Percentiles rank a stretch among this genome's conserved stretches.
phyloP scores from a whole-genome alignment of 2,888 invertebrate genomes.

The Lycaena phlaeas region DNA sequence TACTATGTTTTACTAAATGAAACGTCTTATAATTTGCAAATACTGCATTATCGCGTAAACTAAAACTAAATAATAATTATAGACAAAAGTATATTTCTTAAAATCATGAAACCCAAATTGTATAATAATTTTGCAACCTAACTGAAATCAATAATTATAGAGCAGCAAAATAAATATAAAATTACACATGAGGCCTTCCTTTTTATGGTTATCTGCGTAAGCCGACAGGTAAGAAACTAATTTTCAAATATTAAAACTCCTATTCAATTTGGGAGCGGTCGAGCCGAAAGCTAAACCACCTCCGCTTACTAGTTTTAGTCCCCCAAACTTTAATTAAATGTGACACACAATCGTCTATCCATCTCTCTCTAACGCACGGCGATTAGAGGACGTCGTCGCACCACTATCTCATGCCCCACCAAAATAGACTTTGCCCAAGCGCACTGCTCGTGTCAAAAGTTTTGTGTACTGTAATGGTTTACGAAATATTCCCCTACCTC shows the following conservation, averaged over 20 bases:
- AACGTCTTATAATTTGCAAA: conserved; percentile 32
- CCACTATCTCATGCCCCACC: conserved; percentile 58
- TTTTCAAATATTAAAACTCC: conserved; percentile 73
- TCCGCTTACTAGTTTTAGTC: conserved; percentile 66
- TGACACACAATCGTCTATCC: conserved; percentile 59
- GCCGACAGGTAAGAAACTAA: conserved; percentile 71
- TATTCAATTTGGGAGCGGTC: conserved; percentile 69
- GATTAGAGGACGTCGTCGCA: conserved; percentile 40
- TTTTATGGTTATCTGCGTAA: conserved; percentile 27
- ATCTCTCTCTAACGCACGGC: conserved; percentile 45
- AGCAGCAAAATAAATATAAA: not conserved
- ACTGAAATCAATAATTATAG: too few species aligned
- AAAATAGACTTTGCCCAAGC: conserved; percentile 73
- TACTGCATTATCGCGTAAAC: not conserved
- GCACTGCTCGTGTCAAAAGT: conserved; percentile 72
- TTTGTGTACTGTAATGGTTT: conserved; percentile 67
- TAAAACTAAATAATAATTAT: not conserved
- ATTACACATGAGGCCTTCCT: not conserved
- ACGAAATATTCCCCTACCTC: conserved; percentile 72
- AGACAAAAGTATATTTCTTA: too few species aligned
- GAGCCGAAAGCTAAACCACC: conserved; percentile 71
- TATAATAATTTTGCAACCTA: too few species aligned
- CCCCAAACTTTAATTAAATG: conserved; percentile 71
- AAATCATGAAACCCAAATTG: too few species aligned
- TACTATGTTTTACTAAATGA: conserved; percentile 35